Percentiles rank a stretch among this genome's conserved stretches.
phyloP scores from a whole-genome alignment of 2,113 vertebrate species.

The Arenaria interpres region DNA sequence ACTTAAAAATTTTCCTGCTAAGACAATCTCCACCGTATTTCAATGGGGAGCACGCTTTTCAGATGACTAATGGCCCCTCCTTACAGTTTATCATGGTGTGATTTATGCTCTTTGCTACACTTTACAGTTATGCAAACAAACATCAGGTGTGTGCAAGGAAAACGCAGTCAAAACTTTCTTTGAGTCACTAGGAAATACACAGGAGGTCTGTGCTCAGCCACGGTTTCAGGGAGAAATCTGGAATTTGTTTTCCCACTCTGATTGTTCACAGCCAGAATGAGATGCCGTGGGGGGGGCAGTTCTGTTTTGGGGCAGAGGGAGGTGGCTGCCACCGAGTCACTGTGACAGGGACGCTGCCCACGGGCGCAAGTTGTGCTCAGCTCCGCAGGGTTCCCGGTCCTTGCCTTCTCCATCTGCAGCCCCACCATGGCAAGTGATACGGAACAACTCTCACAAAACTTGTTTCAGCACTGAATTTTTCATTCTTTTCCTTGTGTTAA shows the following conservation, averaged over 20 bases:
- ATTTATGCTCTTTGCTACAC: neutral
- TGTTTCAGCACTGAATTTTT: neutral
- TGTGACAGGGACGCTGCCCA: rapidly evolving
- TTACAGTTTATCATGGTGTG: neutral
- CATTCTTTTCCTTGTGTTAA: neutral
- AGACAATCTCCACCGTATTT: neutral
- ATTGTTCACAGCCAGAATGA: rapidly evolving
- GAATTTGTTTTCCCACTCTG: neutral
- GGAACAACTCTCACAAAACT: neutral
- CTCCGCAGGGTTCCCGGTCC: neutral
- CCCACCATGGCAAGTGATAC: rapidly evolving
- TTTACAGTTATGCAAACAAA: neutral
- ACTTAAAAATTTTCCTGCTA: neutral
- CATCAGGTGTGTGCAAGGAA: neutral
- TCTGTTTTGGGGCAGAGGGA: too few relatives aligned
- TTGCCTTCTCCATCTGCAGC: rapidly evolving
- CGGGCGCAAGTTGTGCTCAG: rapidly evolving
- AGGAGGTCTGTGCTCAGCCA: neutral
- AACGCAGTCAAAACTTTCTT: neutral
- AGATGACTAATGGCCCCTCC: neutral
- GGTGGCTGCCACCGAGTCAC: neutral
- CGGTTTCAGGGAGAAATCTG: neutral
- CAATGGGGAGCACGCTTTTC: neutral
- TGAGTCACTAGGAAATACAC: rapidly evolving
- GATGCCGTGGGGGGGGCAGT: rapidly evolving